phyloP scores from a whole-genome alignment of 2,797 vertebrate genomes.

The Rhinella marina region DNA sequence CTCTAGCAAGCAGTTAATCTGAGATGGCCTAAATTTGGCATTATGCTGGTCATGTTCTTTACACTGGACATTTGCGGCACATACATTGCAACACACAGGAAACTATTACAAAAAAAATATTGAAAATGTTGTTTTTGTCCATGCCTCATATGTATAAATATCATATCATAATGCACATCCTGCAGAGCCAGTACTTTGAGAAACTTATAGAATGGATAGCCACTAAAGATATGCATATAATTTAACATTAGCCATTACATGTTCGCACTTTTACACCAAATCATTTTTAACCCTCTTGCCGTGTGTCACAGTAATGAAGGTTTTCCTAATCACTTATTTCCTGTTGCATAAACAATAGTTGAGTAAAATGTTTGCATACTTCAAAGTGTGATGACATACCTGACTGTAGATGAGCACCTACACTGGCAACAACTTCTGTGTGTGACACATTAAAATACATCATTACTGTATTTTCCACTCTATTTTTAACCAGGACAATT shows the following conservation, averaged over 20 bases:
- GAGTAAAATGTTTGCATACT: neutral
- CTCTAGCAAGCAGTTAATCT: neutral
- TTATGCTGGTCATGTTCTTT: neutral
- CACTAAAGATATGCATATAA: neutral
- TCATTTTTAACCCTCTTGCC: neutral
- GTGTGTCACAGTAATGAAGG: neutral
- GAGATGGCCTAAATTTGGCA: neutral
- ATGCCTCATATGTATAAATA: neutral
- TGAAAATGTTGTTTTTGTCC: neutral
- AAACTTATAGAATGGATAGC: neutral
- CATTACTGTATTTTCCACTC: neutral
- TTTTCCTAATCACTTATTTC: neutral
- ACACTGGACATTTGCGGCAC: neutral
- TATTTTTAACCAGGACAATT: neutral
- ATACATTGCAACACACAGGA: neutral
- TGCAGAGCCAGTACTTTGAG: neutral
- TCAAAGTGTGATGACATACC: neutral
- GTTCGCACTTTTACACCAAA: neutral
- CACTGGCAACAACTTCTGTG: neutral
- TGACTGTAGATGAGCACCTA: neutral
- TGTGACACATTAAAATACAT: neutral
- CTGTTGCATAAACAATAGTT: neutral
- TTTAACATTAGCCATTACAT: neutral
- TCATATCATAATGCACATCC: neutral
- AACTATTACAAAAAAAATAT: neutral